These are phyloP conservation scores for Blastobasis lacticolella DNA, from an alignment of 2,888 invertebrate species.

Conservation along the genomic window DNA sequence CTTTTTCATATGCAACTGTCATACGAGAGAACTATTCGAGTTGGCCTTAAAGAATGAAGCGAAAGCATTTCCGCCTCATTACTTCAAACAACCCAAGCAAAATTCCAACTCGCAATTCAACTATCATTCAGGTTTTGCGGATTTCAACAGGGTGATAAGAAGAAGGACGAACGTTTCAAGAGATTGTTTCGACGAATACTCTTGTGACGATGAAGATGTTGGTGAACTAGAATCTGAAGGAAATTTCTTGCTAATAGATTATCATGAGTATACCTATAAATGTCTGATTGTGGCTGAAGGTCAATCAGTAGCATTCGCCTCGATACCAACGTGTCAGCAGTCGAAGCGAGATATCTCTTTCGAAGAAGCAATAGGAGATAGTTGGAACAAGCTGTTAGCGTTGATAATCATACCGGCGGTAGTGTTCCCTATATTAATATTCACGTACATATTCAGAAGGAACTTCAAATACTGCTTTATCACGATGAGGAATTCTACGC, in stretches of 20 bases:
- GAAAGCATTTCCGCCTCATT: not conserved
- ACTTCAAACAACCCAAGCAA: too few species aligned
- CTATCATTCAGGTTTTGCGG: slow-evolving; percentile 31
- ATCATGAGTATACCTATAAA: slow-evolving; percentile 22
- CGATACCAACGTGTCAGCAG: slow-evolving; percentile 27
- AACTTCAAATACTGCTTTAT: slow-evolving; percentile 75
- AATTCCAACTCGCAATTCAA: not conserved
- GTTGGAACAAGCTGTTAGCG: slow-evolving; percentile 22
- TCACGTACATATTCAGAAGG: slow-evolving; percentile 49
- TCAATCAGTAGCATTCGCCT: slow-evolving; percentile 18
- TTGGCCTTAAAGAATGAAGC: slow-evolving; percentile 32
- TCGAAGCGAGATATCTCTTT: slow-evolving; percentile 18
- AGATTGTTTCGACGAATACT: slow-evolving; percentile 8
- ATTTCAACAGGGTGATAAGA: slow-evolving; percentile 28
- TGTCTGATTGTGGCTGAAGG: slow-evolving; percentile 35
- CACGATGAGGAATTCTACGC: slow-evolving; percentile 72
- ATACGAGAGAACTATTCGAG: slow-evolving; percentile 65
- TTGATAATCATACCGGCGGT: slow-evolving; percentile 31
- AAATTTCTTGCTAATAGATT: slow-evolving; percentile 38
- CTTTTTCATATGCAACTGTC: slow-evolving; percentile 75
- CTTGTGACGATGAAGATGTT: slow-evolving; percentile 14
- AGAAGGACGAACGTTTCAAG: slow-evolving; percentile 21
- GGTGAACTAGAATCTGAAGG: slow-evolving; percentile 22
- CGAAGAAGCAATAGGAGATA: slow-evolving; percentile 16
- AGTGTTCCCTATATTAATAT: slow-evolving; percentile 23